Conservation (phyloP, 2,797 vertebrate species). For the Anniella stebbinsi region DNA sequence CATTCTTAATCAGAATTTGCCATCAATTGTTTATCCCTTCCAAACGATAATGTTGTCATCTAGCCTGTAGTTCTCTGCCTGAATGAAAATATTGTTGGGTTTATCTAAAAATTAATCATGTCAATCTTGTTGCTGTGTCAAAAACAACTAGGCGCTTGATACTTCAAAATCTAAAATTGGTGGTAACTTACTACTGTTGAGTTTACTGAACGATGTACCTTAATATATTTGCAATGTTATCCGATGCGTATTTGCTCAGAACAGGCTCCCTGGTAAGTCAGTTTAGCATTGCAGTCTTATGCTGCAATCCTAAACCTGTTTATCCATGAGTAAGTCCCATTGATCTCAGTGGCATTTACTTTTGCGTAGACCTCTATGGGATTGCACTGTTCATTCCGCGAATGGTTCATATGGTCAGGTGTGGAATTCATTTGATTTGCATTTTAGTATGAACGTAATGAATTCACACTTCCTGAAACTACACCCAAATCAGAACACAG, state of each 20-base stretch:
- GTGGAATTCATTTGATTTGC: too few relatives aligned
- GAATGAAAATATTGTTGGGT: neutral
- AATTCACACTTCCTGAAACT: too few relatives aligned
- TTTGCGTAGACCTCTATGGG: too few relatives aligned
- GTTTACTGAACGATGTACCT: neutral
- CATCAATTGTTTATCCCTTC: neutral
- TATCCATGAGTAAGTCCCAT: too few relatives aligned
- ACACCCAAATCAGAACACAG: too few relatives aligned
- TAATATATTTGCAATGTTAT: neutral
- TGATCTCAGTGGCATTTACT: too few relatives aligned
- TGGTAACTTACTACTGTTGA: neutral
- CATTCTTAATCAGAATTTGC: neutral
- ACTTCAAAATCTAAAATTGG: neutral
- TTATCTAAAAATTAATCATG: neutral
- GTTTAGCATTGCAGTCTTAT: neutral
- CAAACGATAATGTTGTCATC: neutral
- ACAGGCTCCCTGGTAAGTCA: neutral
- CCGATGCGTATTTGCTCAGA: neutral
- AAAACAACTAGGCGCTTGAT: too few relatives aligned
- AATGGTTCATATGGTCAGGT: too few relatives aligned
- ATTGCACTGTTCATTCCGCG: too few relatives aligned
- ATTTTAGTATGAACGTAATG: too few relatives aligned
- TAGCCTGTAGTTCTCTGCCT: neutral
- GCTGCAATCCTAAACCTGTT: neutral
- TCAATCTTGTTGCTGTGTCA: neutral